Conservation (phyloP, 2,797 vertebrate species). For the Telmatherina bonti region DNA sequence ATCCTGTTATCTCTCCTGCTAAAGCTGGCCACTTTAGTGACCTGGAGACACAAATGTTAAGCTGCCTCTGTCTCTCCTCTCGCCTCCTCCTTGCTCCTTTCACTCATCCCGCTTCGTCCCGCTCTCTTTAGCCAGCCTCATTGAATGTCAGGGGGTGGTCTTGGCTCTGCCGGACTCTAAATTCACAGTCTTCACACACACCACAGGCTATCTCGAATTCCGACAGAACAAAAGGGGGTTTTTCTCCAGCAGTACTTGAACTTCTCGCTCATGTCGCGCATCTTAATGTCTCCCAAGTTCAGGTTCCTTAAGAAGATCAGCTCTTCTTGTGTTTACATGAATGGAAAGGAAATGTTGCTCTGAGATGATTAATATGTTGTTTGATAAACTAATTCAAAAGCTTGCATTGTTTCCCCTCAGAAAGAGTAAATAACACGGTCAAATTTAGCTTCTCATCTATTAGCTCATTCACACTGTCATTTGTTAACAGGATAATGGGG, state of each 20-base stretch:
- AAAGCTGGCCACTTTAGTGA: slow-evolving; percentile 85
- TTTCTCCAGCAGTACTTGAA: slow-evolving; percentile 75
- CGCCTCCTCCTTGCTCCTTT: slow-evolving; percentile 61
- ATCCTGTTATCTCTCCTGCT: slow-evolving; percentile 87
- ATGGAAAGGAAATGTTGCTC: slow-evolving; percentile 35
- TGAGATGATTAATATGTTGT: slow-evolving; percentile 72
- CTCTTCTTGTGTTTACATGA: slow-evolving; percentile 26
- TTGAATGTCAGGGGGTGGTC: slow-evolving; percentile 82
- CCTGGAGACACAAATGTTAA: slow-evolving; percentile 86
- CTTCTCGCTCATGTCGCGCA: slow-evolving; percentile 69
- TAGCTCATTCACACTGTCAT: slow-evolving; percentile 79
- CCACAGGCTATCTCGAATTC: slow-evolving; percentile 75
- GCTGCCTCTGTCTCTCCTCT: slow-evolving; percentile 77
- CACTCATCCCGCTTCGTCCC: slow-evolving; percentile 69
- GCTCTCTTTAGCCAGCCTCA: slow-evolving; percentile 75
- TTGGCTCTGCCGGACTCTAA: slow-evolving; percentile 70
- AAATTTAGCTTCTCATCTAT: slow-evolving; percentile 76
- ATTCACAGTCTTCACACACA: slow-evolving; percentile 78
- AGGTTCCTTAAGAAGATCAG: slow-evolving; percentile 39
- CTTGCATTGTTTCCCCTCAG: slow-evolving; percentile 63
- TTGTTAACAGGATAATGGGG: slow-evolving; percentile 86
- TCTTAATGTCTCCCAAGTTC: slow-evolving; percentile 69
- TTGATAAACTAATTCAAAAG: slow-evolving; percentile 70
- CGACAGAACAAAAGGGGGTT: slow-evolving; percentile 76
- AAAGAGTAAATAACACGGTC: slow-evolving; percentile 78